Conservation (phyloP, 2,888 invertebrate genomes). For the Salpingus planirostris region DNA sequence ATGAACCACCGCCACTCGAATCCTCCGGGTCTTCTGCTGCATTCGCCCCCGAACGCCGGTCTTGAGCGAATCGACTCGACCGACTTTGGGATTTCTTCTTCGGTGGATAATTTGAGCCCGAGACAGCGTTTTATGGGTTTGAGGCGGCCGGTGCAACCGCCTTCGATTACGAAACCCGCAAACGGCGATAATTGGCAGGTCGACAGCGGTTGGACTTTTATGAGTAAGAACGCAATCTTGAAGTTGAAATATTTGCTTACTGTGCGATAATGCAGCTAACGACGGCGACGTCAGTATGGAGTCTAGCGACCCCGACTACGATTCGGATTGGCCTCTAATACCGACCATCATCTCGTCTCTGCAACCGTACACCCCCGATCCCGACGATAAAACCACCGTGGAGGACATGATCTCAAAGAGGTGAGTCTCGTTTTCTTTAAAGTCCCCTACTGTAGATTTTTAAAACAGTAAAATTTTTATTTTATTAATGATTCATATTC, state of each 20-base stretch:
- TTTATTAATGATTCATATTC: too few relatives aligned
- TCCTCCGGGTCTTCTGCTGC: conserved; percentile 39
- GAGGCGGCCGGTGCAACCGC: conserved; percentile 58
- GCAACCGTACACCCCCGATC: conserved; percentile 46
- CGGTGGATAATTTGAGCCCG: conserved; percentile 44
- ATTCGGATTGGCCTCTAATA: conserved; percentile 43
- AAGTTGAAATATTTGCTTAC: not conserved
- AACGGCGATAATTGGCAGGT: conserved; percentile 65
- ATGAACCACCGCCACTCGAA: conserved; percentile 44
- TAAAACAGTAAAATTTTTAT: too few relatives aligned
- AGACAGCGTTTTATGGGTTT: conserved; percentile 30
- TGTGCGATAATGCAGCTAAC: conserved; percentile 36
- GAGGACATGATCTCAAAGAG: conserved; percentile 70
- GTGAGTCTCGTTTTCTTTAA: too few relatives aligned
- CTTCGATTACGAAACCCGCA: conserved; percentile 46
- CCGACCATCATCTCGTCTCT: conserved; percentile 39
- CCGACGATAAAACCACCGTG: conserved; percentile 56
- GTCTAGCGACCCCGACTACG: conserved; percentile 47
- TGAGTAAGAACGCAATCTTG: conserved; percentile 49
- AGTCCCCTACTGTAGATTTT: too few relatives aligned
- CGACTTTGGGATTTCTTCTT: conserved; percentile 25
- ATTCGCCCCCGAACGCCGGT: conserved; percentile 27
- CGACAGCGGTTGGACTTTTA: conserved; percentile 87
- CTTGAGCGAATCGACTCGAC: conserved; percentile 41
- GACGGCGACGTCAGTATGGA: conserved; percentile 43